Conservation (phyloP, 2,888 invertebrate species). For the Rhingia rostrata region DNA sequence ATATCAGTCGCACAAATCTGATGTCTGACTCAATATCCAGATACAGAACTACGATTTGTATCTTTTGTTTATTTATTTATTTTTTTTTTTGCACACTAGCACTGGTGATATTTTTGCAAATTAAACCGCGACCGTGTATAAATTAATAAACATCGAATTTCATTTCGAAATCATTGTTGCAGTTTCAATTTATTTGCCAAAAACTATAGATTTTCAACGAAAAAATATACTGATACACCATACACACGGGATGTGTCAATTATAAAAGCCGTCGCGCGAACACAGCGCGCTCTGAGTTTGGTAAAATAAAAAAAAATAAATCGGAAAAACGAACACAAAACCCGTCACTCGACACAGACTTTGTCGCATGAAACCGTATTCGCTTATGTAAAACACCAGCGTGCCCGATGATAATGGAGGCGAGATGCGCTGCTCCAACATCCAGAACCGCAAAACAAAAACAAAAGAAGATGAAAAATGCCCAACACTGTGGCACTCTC, state of each 20-base stretch:
- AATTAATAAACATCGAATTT: neutral
- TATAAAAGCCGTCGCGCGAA: conserved; percentile 32
- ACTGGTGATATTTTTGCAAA: conserved; percentile 1
- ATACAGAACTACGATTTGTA: neutral
- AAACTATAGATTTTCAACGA: conserved; percentile 22
- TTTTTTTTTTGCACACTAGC: conserved; percentile 7
- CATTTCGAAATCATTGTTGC: too few species aligned
- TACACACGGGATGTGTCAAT: conserved; percentile 23
- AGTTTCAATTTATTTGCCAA: conserved; percentile 16
- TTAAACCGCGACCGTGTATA: conserved; percentile 34
- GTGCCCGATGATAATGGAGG: conserved; percentile 69
- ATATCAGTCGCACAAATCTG: conserved; percentile 1
- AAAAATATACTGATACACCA: conserved; percentile 1
- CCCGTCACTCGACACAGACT: conserved; percentile 71
- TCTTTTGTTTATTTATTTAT: neutral
- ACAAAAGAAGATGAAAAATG: conserved; percentile 43
- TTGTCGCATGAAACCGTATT: conserved; percentile 74
- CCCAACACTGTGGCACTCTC: conserved; percentile 39
- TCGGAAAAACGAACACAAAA: conserved; percentile 10
- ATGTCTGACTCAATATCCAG: neutral
- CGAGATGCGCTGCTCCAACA: conserved; percentile 65
- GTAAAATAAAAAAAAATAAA: conserved; percentile 13
- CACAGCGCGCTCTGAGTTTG: neutral
- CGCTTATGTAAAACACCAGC: conserved; percentile 72
- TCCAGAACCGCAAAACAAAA: conserved; percentile 59